Conservation (phyloP, 2,113 vertebrate genomes). For the Solenodon paradoxus region DNA sequence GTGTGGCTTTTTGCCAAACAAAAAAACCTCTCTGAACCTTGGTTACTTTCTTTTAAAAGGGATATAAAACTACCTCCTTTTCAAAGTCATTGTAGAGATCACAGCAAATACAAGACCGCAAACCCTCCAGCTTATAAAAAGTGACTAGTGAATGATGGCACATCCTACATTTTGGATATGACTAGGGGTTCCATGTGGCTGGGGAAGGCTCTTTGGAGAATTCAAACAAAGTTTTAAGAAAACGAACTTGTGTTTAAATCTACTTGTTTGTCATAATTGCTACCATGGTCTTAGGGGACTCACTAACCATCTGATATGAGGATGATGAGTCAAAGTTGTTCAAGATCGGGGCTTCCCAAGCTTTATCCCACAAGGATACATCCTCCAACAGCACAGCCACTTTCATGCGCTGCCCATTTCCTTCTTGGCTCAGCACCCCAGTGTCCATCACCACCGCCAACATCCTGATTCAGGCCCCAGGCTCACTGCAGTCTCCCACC, state of each 20-base stretch:
- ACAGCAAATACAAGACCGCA: background rate
- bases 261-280: background rate
- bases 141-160: background rate
- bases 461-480: background rate
- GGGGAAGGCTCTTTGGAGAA: background rate
- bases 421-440: no score
- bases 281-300: background rate
- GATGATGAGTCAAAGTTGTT: background rate
- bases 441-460: background rate
- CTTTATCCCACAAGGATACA: background rate
- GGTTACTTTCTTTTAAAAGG: background rate
- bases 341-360: background rate
- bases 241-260: background rate
- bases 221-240: background rate
- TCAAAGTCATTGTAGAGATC: background rate
- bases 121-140: background rate
- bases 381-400: no score
- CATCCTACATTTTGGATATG: background rate
- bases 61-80: background rate
- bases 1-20: background rate
- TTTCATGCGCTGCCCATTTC: background rate
- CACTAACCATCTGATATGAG: background rate
- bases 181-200: background rate
- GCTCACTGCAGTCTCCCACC: background rate
- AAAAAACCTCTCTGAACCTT: background rate